Base-by-base conservation (phyloP, 1,140 invertebrate genomes). In the Zaprionus inermis region DNA sequence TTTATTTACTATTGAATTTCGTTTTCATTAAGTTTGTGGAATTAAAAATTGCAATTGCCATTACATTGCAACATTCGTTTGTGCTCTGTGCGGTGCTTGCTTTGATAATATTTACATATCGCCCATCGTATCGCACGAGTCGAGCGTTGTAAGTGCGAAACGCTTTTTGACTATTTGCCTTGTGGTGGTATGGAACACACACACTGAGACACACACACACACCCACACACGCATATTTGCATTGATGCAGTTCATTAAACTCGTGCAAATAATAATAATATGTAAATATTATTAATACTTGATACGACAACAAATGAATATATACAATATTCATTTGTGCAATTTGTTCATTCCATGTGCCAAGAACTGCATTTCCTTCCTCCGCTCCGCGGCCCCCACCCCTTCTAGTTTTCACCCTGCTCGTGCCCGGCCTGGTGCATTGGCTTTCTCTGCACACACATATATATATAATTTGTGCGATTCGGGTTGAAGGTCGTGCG, bases 191-290 rank as follows among this genome's bases (percentile, higher is more conserved):
- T 14, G 22, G 10, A 5, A 10, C 28, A 38, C 41, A 38, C 22
- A 24, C 22, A 24, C 22, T 24, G 2, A 14, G 28, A 10, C 28
- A 38, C 41, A 38, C 24, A 28, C 24, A 28, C 24, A 28, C 5
- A 28, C 24, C 0, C n/a, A n/a, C n/a, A n/a, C n/a, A n/a, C n/a
- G 5, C 32, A 57, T 74, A 60, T 72, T 72, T 76, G 46, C 69
- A 77, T 38, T 76, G 54, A 41, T 75, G 72, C 83, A 79, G 83
- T 86, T 86, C 83, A 88, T 83, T 86, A 88, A 88, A 86, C 83
- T 78, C 77, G 67, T 57, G 69, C 66, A 86, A 79, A 79, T 78
- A 88, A 88, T 49, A 20, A 74, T 83, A 82, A 82, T 65, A 79
- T 76, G 73, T 66, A 84, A 73, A 84, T 77, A 84, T 71, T 38